Evolutionary conservation across 1,140 invertebrate genomes (phyloP), one percentile per base, ranked within the genome.

Genomic region (Cepaea nemoralis): DNA sequence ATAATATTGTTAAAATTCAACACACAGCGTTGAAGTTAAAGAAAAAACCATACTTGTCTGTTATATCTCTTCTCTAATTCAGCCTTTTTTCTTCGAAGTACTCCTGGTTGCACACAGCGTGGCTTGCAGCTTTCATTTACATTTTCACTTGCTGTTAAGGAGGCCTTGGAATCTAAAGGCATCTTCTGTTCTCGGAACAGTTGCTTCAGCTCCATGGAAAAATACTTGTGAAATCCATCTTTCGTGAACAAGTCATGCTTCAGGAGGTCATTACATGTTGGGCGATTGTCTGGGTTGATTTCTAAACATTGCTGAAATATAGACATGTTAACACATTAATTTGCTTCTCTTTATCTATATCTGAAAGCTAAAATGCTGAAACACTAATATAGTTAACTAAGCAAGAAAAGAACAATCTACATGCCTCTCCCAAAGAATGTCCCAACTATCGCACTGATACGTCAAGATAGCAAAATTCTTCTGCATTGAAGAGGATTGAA

Each of bases 201-300:
- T 50, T 93, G 92, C 48, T 94, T 91, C 16, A 96, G 89, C 73
- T 95, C 94, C 0, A 93, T 92, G 0, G 94, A 91, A 84, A 95
- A 95, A 66, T 91, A 93, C 31, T 94, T 93, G 19, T 93, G 91
- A 87, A 96, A 96, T 24, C 92, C 92, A 84, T 96, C 95, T 31
- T 94, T 93, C 0, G 90, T 93, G 88, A 96, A 96, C 84, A 95
- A 94, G 50, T 93, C 91, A 89, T 94, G 94, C 78, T 93, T 93
- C 78, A 94, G 86, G 10, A 95, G 90, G 86, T 93, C 92, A 0
- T 93, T 90, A 55, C 94, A 94, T 0, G 92, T 93, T 0, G 94
- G 94, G 14, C 95, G 90, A 0, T 93, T 90, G 14, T 94, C 91
- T 0, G 95, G 95, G 87, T 96, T 94, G 90, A 95, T 94, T 77